Percentiles rank a stretch among this genome's conserved stretches.
These are phyloP conservation scores for Microtus ochrogaster DNA, from an alignment of 2,113 vertebrate species.

Conservation along the genomic window DNA sequence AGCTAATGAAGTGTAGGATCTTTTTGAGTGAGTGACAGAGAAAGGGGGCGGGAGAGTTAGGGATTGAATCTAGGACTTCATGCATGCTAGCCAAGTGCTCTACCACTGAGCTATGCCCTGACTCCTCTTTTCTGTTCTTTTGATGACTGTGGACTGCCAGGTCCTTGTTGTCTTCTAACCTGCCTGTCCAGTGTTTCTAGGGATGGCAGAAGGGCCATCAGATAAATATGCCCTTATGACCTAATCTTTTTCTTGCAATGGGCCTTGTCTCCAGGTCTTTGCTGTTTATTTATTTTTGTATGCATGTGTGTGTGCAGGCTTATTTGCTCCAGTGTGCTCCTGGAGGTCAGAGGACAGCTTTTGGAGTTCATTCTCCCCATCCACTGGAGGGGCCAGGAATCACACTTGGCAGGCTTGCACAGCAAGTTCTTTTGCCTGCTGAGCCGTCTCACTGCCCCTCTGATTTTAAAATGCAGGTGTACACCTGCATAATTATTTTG, in stretches of 20 bases:
- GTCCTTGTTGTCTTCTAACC: neutral
- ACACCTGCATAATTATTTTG: constrained; percentile 16
- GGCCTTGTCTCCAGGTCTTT: neutral
- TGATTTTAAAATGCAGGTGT: neutral
- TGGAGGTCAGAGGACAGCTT: neutral
- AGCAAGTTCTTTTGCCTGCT: neutral
- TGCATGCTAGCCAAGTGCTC: neutral
- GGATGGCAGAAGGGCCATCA: neutral
- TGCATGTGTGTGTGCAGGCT: neutral
- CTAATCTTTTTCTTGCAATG: neutral
- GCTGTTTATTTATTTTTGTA: neutral
- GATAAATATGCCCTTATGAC: neutral
- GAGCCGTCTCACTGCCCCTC: neutral
- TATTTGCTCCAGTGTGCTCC: neutral
- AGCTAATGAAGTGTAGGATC: neutral
- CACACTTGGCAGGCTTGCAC: neutral
- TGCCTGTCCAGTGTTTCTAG: neutral
- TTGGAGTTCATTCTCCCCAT: neutral
- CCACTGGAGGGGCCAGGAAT: too few species aligned
- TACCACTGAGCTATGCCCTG: neutral
- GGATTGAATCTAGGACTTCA: neutral
- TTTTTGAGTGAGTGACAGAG: neutral
- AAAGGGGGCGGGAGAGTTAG: neutral
- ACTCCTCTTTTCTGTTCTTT: neutral
- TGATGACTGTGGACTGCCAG: neutral